Conservation (phyloP, 2,113 vertebrate genomes). For the Protomyctophum bolini region DNA sequence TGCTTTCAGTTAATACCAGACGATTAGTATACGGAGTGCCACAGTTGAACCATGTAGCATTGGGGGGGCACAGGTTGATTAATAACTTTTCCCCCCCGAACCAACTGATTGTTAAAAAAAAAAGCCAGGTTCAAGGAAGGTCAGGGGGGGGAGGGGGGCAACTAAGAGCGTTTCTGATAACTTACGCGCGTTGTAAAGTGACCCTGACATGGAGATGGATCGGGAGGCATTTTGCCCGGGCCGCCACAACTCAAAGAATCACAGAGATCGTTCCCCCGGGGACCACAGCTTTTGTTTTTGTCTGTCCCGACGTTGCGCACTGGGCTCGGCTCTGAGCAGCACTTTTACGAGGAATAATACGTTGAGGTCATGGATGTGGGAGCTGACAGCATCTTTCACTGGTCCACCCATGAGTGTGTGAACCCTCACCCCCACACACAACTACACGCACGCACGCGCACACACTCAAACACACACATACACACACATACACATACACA, state of each 20-base stretch:
- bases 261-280: background rate
- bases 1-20: constrained; percentile 75
- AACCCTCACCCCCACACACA: background rate
- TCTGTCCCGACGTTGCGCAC: constrained; percentile 52
- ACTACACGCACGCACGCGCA: background rate
- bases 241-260: background rate
- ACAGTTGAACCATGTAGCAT: constrained; percentile 67
- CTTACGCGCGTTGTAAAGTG: constrained; percentile 39
- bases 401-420: constrained; percentile 5
- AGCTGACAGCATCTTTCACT: constrained; percentile 69
- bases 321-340: constrained; percentile 27
- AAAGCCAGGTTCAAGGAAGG: constrained; percentile 7
- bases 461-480: no score
- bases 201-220: constrained; percentile 53
- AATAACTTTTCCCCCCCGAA: constrained; percentile 36
- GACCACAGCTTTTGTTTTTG: constrained; percentile 50
- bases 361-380: constrained; percentile 52
- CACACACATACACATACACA: no score
- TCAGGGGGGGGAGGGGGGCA: background rate
- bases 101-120: constrained; percentile 23
- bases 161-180: constrained; percentile 39
- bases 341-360: constrained; percentile 50
- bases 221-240: constrained; percentile 38
- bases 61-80: constrained; percentile 46
- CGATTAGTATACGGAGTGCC: constrained; percentile 68